Evolutionary conservation across 1,140 invertebrate genomes (phyloP).

Genomic region (Macrocentrus cingulum): DNA sequence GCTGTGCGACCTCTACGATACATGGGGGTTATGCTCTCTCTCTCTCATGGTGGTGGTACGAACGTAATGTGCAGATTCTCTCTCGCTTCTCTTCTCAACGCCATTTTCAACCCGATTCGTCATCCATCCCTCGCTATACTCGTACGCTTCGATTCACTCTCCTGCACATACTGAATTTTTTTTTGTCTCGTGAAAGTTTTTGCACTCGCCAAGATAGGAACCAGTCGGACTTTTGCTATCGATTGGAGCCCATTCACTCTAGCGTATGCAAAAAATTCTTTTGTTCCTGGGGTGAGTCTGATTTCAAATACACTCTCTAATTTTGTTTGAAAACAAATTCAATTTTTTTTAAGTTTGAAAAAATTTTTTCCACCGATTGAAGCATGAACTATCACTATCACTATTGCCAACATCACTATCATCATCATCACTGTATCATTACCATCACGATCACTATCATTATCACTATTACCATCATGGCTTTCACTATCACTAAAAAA

Average conservation of each 20-base stretch:
- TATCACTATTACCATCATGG: no score
- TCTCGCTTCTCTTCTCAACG: slow-evolving; percentile 8
- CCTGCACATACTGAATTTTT: slow-evolving; percentile 4
- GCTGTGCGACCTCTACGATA: slow-evolving; percentile 29
- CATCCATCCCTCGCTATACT: slow-evolving; percentile 20
- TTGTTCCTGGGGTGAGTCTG: not conserved
- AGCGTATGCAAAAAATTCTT: not conserved
- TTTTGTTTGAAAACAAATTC: not conserved
- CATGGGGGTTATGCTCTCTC: slow-evolving; percentile 31
- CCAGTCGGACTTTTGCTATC: slow-evolving; percentile 2
- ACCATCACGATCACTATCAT: no score
- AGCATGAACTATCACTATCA: no score
- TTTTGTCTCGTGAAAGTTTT: slow-evolving; percentile 24
- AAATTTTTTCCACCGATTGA: no score
- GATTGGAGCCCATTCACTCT: slow-evolving; percentile 8
- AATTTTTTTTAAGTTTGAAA: no score
- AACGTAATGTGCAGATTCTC: slow-evolving; percentile 9
- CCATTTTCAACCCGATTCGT: slow-evolving; percentile 25
- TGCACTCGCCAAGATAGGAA: slow-evolving; percentile 12
- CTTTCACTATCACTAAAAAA: no score
- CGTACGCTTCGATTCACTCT: slow-evolving; percentile 9
- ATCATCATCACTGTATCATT: no score
- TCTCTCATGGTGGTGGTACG: slow-evolving; percentile 15
- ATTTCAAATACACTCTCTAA: not conserved
- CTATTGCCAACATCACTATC: no score